Conservation (phyloP, 2,888 invertebrate genomes). For the Adineta ricciae region DNA sequence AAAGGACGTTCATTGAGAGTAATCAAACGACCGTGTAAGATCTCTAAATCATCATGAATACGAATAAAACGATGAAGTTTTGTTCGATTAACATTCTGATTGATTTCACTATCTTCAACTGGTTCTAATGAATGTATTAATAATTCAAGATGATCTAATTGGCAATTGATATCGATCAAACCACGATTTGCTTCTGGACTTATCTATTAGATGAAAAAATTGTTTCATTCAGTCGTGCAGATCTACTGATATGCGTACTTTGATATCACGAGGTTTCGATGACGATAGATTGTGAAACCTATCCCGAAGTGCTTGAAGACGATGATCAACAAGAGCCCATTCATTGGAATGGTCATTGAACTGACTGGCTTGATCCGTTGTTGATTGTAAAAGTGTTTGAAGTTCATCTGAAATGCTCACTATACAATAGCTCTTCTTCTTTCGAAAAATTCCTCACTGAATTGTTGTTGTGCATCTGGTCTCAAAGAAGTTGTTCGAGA, state of each 20-base stretch:
- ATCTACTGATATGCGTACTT: not conserved
- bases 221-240: not conserved
- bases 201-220: not conserved
- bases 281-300: not conserved
- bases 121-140: not conserved
- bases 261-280: not conserved
- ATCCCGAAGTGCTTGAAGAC: not conserved
- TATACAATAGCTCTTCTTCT: not conserved
- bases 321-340: not conserved
- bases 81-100: not conserved
- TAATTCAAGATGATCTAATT: not conserved
- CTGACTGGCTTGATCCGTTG: not conserved
- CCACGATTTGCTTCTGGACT: not conserved
- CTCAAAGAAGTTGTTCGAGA: not conserved
- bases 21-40: not conserved
- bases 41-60: not conserved
- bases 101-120: not conserved
- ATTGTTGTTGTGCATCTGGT: not conserved
- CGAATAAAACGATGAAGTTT: conserved; percentile 16
- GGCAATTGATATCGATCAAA: not conserved
- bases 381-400: not conserved
- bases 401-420: not conserved
- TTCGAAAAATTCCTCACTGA: not conserved
- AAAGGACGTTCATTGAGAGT: not conserved
- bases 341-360: not conserved